Percentiles rank a stretch among this genome's conserved stretches.
These are phyloP conservation scores for Ameiurus melas DNA, from an alignment of 2,113 vertebrate genomes.

Conservation along the genomic window DNA sequence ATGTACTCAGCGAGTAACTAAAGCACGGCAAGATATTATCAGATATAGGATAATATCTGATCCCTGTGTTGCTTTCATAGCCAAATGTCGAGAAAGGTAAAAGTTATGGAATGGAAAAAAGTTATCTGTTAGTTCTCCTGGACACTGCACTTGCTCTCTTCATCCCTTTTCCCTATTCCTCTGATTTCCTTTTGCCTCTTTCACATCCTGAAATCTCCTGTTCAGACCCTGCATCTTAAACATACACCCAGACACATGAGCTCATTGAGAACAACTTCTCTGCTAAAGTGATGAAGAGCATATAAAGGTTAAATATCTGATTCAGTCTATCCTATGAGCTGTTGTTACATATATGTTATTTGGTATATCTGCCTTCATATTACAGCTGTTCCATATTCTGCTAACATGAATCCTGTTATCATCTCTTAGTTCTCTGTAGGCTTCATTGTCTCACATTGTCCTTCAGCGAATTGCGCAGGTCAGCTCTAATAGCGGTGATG, in stretches of 20 bases:
- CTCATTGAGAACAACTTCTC: not conserved
- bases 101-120: not conserved
- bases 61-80: not conserved
- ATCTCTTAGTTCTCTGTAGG: not conserved
- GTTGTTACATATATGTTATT: not conserved
- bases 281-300: no score
- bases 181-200: constrained; percentile 19
- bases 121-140: not conserved
- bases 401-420: not conserved
- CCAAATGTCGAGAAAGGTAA: not conserved
- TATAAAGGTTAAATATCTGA: not conserved
- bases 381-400: not conserved
- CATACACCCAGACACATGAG: not conserved
- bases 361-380: not conserved
- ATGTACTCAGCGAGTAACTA: not conserved
- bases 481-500: constrained; percentile 18
- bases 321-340: not conserved
- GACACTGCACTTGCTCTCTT: constrained; percentile 27
- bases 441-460: not conserved
- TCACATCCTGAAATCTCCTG: not conserved
- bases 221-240: not conserved
- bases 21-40: not conserved
- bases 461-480: constrained; percentile 30
- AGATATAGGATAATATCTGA: constrained; percentile 2
- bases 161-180: not conserved